Base-by-base conservation (phyloP, 2,888 invertebrate species). In the Cosmia pyralina region DNA sequence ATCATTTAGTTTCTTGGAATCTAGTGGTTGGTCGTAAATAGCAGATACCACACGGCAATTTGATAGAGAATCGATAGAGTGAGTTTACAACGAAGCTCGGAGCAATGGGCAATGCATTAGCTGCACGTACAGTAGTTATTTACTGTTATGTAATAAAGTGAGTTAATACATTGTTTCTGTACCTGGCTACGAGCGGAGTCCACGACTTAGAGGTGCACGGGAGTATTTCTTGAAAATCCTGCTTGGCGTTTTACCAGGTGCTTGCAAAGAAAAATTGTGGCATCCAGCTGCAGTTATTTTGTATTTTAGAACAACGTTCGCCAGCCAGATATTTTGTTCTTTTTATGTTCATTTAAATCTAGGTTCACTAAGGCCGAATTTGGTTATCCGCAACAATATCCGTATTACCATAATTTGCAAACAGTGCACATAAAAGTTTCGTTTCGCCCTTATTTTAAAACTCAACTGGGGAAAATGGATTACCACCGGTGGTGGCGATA, bases 61-160 rank as follows among this genome's bases (percentile, higher is more conserved):
- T 48, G 63, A 80, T 80, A 69, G 44, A 69, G 55, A 83, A 80
- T 83, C 69, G 75, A 73, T 80, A 59, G 53, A 78, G 69, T 34
- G 22, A 68, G 81, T 66, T 80, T 69, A 83, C 62, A 69, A 46
- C 63, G 59, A 69, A 67, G 81, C 66, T 69, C 46, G 28, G 74
- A 64, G 69, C 69, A 67, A 66, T 74, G 74, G 70, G 60, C 66
- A 63, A 62, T 69, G 68, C 70, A 79, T 83, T 79, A 71, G 60
- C 34, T 70, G 72, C 80, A 83, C 83, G 76, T 79, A 75, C 66
- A 60, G 69, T 65, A 48, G 72, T 79, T 83, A 80, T 83, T 76
- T 85, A 85, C 74, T 84, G 72, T 73, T 79, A 72, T 60, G 74
- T 83, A 68, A 83, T 83, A 85, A 68, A 85, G 58, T 67, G 70